Base-by-base conservation (phyloP, 2,888 invertebrate species). In the Euspilapteryx auroguttella region DNA sequence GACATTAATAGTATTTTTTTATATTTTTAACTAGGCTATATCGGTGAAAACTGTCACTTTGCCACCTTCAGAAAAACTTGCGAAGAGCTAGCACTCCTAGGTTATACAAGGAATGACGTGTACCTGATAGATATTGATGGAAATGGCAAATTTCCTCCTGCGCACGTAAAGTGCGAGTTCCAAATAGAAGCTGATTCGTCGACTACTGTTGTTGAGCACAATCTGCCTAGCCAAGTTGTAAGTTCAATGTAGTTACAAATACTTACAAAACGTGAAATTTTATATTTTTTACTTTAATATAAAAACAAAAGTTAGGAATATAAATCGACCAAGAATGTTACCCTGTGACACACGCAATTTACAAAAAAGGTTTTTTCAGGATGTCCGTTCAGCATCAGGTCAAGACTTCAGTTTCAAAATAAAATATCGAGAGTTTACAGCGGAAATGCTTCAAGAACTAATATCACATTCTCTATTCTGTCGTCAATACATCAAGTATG, bases 61-160 rank as follows among this genome's bases (percentile, higher is more conserved):
- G 94, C 95, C 1, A 85, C 89, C 32, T 92, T 90, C 49, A 83
- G 92, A 37, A 88, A 92, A 49, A 94, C 94, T 0, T 96, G 95
- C 53, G 94, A 95, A 59, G 94, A 94, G 47, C 55, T 95, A 32
- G 94, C 93, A 1, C 73, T 94, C 5, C 69, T 94, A 10, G 94
- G 95, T 0, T 90, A 89, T 46, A 91, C 89, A 0, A 85, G 90
- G 40, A 91, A 94, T 21, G 94, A 94, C 41, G 92, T 94, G 0
- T 95, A 94, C 53, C 81, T 88, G 25, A 93, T 95, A 42, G 95
- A 96, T 49, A 92, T 95, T 29, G 95, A 96, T 49, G 94, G 95
- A 0, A 93, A 93, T 49, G 95, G 95, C 0, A 83, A 88, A 32
- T 90, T 93, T 49, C 92, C 94, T 3, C 94, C 94, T 0, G 91